Conservation (phyloP, 2,113 vertebrate genomes). For the Strix uralensis region DNA sequence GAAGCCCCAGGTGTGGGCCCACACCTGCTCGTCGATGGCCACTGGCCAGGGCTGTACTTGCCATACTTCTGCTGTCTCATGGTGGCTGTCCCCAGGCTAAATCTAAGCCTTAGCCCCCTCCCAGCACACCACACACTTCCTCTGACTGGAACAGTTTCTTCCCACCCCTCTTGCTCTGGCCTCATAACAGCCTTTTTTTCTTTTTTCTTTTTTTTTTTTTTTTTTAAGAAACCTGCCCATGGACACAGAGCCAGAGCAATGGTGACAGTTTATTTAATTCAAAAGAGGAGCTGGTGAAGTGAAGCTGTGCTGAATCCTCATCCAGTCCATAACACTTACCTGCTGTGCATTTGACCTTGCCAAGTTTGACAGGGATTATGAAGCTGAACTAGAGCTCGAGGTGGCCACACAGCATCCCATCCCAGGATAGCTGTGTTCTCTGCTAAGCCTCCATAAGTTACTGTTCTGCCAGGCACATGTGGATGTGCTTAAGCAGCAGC, state of each 20-base stretch:
- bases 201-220: not conserved
- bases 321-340: not conserved
- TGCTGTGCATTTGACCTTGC: not conserved
- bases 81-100: not conserved
- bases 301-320: not conserved
- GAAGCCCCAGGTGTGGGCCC: not conserved
- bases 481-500: not conserved
- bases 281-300: not conserved
- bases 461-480: not conserved
- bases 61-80: not conserved
- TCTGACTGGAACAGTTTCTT: not conserved
- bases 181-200: not conserved
- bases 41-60: not conserved
- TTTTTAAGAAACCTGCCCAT: not conserved
- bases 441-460: not conserved
- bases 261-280: not conserved
- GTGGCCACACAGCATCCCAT: not conserved
- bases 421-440: not conserved
- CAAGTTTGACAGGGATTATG: not conserved
- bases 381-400: not conserved
- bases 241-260: not conserved
- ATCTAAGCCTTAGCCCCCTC: not conserved
- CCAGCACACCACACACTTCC: not conserved
- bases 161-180: not conserved
- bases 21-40: not conserved